phyloP scores from a whole-genome alignment of 2,888 invertebrate genomes.

The Catocala sponsa region DNA sequence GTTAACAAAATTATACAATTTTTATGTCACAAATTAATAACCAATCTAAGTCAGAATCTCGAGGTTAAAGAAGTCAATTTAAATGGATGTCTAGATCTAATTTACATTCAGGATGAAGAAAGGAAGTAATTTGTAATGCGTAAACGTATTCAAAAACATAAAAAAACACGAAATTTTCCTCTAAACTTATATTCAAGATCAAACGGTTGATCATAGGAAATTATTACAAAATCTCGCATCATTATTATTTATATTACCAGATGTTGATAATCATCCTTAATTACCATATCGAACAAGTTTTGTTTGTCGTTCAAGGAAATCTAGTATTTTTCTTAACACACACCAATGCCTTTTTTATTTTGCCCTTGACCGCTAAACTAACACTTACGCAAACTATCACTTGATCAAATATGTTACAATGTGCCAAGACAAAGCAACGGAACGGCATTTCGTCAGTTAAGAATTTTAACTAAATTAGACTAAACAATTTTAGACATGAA shows the following conservation, averaged over 20 bases:
- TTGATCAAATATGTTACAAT: conserved; percentile 1
- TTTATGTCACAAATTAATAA: too few species aligned
- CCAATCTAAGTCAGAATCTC: too few species aligned
- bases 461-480: too few species aligned
- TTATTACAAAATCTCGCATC: conserved; percentile 21
- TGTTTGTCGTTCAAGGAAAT: conserved; percentile 45
- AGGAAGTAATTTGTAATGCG: too few species aligned
- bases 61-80: too few species aligned
- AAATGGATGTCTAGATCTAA: too few species aligned
- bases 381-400: conserved; percentile 18
- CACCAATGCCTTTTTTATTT: conserved; percentile 19
- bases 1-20: too few species aligned
- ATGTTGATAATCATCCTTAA: conserved; percentile 26
- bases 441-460: neutral
- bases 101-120: too few species aligned
- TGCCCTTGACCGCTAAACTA: conserved; percentile 25
- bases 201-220: conserved; percentile 8
- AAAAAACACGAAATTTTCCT: neutral
- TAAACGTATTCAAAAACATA: neutral
- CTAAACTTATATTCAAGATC: neutral
- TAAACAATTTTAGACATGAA: neutral
- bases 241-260: conserved; percentile 19
- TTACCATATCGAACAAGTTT: conserved; percentile 36
- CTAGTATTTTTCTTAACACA: conserved; percentile 33
- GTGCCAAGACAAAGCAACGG: neutral